Evolutionary conservation across 2,113 vertebrate genomes (phyloP).

Genomic region (Grus americana): DNA sequence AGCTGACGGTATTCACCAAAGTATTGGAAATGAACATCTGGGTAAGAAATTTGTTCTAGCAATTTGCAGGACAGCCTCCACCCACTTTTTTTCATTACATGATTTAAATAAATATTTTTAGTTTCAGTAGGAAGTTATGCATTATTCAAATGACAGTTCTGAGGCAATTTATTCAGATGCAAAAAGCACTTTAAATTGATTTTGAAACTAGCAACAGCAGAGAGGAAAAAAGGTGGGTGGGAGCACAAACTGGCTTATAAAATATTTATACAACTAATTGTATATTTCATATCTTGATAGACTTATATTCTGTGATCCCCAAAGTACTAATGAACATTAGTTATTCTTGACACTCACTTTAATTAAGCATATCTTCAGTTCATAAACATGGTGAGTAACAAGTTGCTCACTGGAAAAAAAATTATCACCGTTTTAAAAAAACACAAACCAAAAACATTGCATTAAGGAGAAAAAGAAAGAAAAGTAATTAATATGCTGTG

Average conservation of each 20-base stretch:
- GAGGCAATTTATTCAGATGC: constrained; percentile 2
- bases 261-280: neutral
- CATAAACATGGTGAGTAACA: neutral
- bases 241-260: neutral
- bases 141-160: constrained; percentile 28
- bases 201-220: constrained; percentile 11
- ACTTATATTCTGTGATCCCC: neutral
- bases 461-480: neutral
- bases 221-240: neutral
- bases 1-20: neutral
- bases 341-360: neutral
- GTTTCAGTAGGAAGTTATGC: neutral
- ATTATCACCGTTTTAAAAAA: neutral
- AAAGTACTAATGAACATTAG: neutral
- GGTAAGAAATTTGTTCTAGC: neutral
- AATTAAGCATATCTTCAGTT: neutral
- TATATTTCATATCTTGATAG: neutral
- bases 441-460: neutral
- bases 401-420: neutral
- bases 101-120: constrained; percentile 33
- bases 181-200: constrained; percentile 31
- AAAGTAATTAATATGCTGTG: neutral
- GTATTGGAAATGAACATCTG: neutral
- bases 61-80: neutral
- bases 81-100: neutral